A percentile compares a stretch with the other conserved stretches of the same genome.
Conservation (phyloP, 2,113 vertebrate genomes). For the Hippocampus zosterae region DNA sequence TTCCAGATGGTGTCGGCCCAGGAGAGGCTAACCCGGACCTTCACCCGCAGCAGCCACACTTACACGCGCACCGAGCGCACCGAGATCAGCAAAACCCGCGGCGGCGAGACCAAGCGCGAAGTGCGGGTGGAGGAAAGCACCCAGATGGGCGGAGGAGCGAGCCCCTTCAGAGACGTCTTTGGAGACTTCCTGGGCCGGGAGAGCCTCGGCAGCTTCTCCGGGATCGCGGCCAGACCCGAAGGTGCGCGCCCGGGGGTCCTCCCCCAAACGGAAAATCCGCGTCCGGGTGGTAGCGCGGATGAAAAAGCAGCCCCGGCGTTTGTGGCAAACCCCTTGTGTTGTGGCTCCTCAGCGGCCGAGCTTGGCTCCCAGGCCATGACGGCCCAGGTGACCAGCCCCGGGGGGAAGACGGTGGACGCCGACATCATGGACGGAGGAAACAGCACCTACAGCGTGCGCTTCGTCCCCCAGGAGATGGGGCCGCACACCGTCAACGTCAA, state of each 20-base stretch:
- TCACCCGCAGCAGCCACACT: conserved; percentile 93
- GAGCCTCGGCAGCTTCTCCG: conserved; percentile 81
- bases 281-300: no score
- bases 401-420: conserved; percentile 82
- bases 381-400: conserved; percentile 90
- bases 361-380: conserved; percentile 82
- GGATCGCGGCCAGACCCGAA: conserved; percentile 79
- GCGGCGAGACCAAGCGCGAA: conserved; percentile 90
- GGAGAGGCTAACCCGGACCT: conserved; percentile 88
- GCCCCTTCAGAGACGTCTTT: conserved; percentile 90
- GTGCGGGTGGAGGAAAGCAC: conserved; percentile 95
- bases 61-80: conserved; percentile 96
- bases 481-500: conserved; percentile 87
- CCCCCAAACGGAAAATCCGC: no score
- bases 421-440: conserved; percentile 88
- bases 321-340: not conserved
- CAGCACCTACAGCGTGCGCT: conserved; percentile 89
- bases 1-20: conserved; percentile 99
- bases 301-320: no score
- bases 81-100: conserved; percentile 91
- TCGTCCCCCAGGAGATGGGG: conserved; percentile 88
- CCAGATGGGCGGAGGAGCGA: conserved; percentile 82
- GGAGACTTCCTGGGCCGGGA: conserved; percentile 87
- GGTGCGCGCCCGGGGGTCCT: conserved; percentile 56
- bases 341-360: conserved; percentile 69